Evolutionary conservation across 2,113 vertebrate genomes (phyloP), one percentile per base, ranked within the genome.

Genomic region (Haplochromis burtoni): DNA sequence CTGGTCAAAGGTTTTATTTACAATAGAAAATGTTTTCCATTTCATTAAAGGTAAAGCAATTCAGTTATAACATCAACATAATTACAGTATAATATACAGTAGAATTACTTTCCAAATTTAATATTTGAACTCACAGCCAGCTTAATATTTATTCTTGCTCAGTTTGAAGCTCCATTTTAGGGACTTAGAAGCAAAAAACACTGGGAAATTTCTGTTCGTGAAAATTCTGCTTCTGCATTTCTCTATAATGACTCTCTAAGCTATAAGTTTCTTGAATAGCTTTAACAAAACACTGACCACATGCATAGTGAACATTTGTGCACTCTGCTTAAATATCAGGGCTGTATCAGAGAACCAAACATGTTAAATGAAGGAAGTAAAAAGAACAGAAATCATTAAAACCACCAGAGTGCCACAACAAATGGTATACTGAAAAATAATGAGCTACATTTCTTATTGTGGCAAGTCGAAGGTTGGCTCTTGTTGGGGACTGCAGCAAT

Each of bases 21-120:
- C 57, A 59, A 59, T 0, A 59, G 26, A 59, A 59, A 59, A 31
- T 59, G 26, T 59, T 59, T 59, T 59, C 13, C 13, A 57, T 57
- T 57, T 59, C 1, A 16, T 59, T 59, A 29, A 59, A 59, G 2
- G 55, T 17, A 59, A 10, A 59, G 26, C 4, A 59, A 59, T 17
- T 59, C 26, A 59, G 14, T 54, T 54, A 57, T 59, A 31, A 59
- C 0, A 59, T 4, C 14, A 31, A 59, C 57, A 59, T 31, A 10
- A 1, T 59, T 0, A 1, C 26, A 31, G 26, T 59, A 59, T 59
- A 16, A 9, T 29, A 59, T 59, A 16, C 0, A 29, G 24, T 59
- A 29, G 0, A 59, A 29, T 59, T 5, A 59, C 55, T 0, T 59
- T 59, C 24, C 13, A 59, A 0, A 16, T 59, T 1, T 16, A 9